These are phyloP conservation scores for Neuroterus valhalla DNA, from an alignment of 1,140 invertebrate genomes.

Conservation along the genomic window DNA sequence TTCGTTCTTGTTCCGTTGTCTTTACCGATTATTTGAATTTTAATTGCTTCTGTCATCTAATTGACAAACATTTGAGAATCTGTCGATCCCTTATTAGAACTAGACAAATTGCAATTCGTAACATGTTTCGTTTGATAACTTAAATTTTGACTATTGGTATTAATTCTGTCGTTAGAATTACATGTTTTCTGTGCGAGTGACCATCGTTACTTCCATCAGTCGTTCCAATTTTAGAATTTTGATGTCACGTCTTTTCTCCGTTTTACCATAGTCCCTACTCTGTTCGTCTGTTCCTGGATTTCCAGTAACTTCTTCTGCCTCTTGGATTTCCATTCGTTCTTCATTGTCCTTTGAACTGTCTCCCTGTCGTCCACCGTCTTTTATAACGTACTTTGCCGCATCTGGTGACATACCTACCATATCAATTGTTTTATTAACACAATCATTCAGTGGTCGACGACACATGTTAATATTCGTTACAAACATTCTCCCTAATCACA, in stretches of 20 bases:
- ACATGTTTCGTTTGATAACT: background rate
- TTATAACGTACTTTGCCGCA: background rate
- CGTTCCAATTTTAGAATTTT: background rate
- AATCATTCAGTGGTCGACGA: background rate
- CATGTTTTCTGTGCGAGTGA: too few relatives aligned
- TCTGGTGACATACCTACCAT: background rate
- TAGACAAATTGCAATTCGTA: constrained; percentile 24
- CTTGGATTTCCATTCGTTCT: background rate
- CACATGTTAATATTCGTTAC: background rate
- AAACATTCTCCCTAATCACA: background rate
- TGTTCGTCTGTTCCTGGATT: background rate
- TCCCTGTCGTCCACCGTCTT: background rate
- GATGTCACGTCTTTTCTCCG: background rate
- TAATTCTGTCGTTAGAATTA: background rate
- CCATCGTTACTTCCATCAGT: background rate
- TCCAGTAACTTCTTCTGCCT: background rate
- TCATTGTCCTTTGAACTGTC: background rate
- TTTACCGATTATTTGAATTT: too few relatives aligned
- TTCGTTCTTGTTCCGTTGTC: too few relatives aligned
- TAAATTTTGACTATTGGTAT: background rate
- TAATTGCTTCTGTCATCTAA: too few relatives aligned
- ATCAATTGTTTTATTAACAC: background rate
- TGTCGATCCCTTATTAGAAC: too few relatives aligned
- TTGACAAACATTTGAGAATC: constrained; percentile 28
- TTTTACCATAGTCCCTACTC: background rate